Conservation (phyloP, 2,888 invertebrate species). For the Synanthedon formicaeformis region DNA sequence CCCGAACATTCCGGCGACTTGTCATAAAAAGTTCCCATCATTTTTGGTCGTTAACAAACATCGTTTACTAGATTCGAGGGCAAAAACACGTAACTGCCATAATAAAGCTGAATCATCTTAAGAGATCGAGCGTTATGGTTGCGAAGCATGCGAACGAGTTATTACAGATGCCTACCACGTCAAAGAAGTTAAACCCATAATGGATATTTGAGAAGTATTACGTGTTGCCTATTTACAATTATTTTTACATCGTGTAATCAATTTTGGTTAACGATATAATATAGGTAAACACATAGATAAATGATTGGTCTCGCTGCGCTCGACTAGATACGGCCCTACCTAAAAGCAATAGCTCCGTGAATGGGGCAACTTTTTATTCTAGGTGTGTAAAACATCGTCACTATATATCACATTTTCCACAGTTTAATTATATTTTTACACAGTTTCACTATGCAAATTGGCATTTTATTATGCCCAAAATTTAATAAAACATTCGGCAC, state of each 20-base stretch:
- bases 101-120: conserved; percentile 14
- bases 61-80: conserved; percentile 10
- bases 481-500: no score
- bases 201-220: not conserved
- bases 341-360: no score
- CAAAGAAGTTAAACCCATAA: not conserved
- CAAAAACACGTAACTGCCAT: conserved; percentile 13
- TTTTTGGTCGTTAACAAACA: conserved; percentile 11
- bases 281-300: no score
- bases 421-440: no score
- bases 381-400: no score
- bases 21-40: conserved; percentile 5
- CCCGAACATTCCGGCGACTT: not conserved
- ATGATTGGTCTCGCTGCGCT: no score
- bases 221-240: not conserved
- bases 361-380: no score
- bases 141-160: conserved; percentile 13
- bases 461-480: no score
- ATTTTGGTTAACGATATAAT: no score
- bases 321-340: no score
- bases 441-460: no score
- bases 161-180: conserved; percentile 10
- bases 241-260: not conserved
- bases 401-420: no score
- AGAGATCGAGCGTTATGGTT: conserved; percentile 8